phyloP scores from a whole-genome alignment of 2,797 vertebrate genomes.

The Pygocentrus nattereri region DNA sequence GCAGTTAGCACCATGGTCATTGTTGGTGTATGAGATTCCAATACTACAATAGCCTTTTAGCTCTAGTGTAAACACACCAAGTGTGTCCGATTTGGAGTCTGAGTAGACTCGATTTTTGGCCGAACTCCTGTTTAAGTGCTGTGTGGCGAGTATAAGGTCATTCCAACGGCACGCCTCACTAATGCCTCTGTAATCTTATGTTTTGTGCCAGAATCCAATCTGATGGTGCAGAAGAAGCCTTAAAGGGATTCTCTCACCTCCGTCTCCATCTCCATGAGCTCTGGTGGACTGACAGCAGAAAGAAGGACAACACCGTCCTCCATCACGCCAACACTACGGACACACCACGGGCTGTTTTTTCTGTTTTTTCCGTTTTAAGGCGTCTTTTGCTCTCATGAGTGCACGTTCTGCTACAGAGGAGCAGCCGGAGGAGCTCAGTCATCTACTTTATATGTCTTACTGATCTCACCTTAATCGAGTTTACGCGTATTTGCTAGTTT shows the following conservation, averaged over 20 bases:
- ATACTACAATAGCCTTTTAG: too few relatives aligned
- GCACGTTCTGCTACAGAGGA: not conserved
- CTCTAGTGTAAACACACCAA: too few relatives aligned
- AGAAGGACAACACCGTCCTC: not conserved
- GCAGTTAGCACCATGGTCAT: too few relatives aligned
- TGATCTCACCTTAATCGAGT: not conserved
- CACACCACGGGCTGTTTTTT: conserved; percentile 4
- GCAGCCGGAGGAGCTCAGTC: not conserved
- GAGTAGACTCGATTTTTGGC: too few relatives aligned
- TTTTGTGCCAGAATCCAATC: conserved; percentile 15
- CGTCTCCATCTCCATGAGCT: not conserved
- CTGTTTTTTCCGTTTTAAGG: not conserved
- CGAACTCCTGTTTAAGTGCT: too few relatives aligned
- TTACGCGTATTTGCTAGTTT: not conserved
- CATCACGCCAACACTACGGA: not conserved
- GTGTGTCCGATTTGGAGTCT: too few relatives aligned
- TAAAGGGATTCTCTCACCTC: not conserved
- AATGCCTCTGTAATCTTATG: not conserved
- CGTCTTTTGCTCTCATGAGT: not conserved
- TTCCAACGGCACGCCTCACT: too few relatives aligned
- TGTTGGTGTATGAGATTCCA: too few relatives aligned
- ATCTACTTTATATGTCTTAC: conserved; percentile 1
- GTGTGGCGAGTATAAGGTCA: too few relatives aligned
- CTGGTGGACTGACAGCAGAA: conserved; percentile 17
- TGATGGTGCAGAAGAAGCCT: not conserved